Conservation (phyloP, 2,888 invertebrate genomes). For the Drosophila austrosaltans region DNA sequence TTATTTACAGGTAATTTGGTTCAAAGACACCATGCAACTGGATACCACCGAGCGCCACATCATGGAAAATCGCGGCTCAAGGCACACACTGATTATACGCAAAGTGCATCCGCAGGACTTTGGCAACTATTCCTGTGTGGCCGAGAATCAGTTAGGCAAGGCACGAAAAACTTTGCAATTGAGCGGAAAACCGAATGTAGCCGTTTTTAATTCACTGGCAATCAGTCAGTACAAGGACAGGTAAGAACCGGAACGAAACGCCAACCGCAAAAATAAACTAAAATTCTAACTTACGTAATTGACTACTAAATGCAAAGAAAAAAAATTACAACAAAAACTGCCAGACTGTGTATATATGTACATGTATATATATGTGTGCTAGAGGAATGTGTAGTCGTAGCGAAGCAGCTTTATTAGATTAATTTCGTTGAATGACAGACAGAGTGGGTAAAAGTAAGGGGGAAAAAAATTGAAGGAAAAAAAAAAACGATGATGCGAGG, state of each 20-base stretch:
- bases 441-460: slow-evolving; percentile 21
- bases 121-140: slow-evolving; percentile 89
- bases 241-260: slow-evolving; percentile 63
- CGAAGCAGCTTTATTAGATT: slow-evolving; percentile 69
- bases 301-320: slow-evolving; percentile 1
- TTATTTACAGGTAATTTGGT: slow-evolving; percentile 87
- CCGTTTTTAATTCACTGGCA: slow-evolving; percentile 87
- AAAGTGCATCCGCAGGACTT: slow-evolving; percentile 88
- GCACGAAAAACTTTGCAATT: slow-evolving; percentile 87
- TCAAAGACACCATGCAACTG: slow-evolving; percentile 88
- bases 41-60: slow-evolving; percentile 88
- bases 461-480: slow-evolving; percentile 6
- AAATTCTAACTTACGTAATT: slow-evolving; percentile 1
- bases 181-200: slow-evolving; percentile 88
- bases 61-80: slow-evolving; percentile 87
- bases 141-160: slow-evolving; percentile 88
- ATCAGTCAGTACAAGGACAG: slow-evolving; percentile 85
- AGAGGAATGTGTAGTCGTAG: slow-evolving; percentile 30
- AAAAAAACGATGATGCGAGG: not conserved
- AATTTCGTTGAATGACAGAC: slow-evolving; percentile 64
- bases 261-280: not conserved
- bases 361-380: not conserved
- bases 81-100: slow-evolving; percentile 88
- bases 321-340: slow-evolving; percentile 21
- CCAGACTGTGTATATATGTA: not conserved